Conservation (phyloP, 2,797 vertebrate genomes). For the Micropoecilia bifurca region DNA sequence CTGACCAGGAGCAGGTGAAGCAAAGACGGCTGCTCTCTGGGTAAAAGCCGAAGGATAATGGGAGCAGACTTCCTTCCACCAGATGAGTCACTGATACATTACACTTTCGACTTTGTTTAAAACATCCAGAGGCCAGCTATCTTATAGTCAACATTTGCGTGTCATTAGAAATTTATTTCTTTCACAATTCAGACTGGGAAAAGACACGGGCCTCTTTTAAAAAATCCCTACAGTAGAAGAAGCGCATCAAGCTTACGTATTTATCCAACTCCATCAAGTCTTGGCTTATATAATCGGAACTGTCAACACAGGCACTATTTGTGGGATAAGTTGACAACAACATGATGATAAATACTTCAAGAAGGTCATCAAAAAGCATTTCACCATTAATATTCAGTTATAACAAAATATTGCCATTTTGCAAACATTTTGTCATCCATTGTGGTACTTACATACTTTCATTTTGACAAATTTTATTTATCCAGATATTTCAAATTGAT, state of each 20-base stretch:
- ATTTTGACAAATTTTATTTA: not conserved
- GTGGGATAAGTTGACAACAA: not conserved
- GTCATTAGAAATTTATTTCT: not conserved
- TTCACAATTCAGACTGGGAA: not conserved
- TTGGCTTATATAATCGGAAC: not conserved
- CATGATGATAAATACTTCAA: slow-evolving; percentile 1
- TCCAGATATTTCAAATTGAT: not conserved
- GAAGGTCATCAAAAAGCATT: not conserved
- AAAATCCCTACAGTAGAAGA: not conserved
- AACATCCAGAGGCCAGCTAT: slow-evolving; percentile 8
- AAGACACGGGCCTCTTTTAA: not conserved
- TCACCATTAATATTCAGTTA: not conserved
- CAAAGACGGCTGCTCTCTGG: slow-evolving; percentile 81
- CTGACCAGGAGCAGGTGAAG: slow-evolving; percentile 82
- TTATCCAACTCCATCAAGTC: not conserved
- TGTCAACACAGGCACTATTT: not conserved
- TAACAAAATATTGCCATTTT: not conserved
- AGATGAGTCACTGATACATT: slow-evolving; percentile 62
- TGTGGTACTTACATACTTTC: not conserved
- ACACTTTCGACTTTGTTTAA: slow-evolving; percentile 30
- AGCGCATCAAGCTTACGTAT: not conserved
- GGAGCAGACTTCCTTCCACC: slow-evolving; percentile 77
- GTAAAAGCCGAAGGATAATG: slow-evolving; percentile 75
- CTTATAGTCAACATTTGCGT: not conserved
- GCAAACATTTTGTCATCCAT: not conserved